phyloP scores from a whole-genome alignment of 2,888 invertebrate species.

The Trichopoda pennipes region DNA sequence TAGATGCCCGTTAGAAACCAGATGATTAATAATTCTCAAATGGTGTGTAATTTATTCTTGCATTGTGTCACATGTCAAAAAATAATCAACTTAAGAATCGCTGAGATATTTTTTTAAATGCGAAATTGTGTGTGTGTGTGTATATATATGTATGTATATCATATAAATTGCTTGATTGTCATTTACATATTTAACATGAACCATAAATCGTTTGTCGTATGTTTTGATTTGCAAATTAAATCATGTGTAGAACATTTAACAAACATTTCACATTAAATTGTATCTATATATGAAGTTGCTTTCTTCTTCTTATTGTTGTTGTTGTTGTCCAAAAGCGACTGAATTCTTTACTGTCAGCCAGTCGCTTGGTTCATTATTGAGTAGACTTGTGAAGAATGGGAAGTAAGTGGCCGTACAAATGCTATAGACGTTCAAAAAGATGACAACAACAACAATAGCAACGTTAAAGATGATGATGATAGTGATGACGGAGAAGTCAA shows the following conservation, averaged over 20 bases:
- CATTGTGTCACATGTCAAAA: background rate
- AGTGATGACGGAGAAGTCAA: conserved; percentile 29
- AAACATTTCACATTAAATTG: conserved; percentile 51
- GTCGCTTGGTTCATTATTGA: background rate
- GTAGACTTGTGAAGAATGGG: background rate
- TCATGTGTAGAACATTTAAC: conserved; percentile 65
- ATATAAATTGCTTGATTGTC: conserved; percentile 32
- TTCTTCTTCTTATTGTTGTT: background rate
- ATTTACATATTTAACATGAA: conserved; percentile 64
- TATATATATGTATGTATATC: too few species aligned
- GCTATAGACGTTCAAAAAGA: background rate
- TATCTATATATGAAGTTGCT: conserved; percentile 21
- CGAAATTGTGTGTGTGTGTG: conserved; percentile 24
- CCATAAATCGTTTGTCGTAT: conserved; percentile 67
- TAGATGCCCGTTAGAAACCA: too few species aligned
- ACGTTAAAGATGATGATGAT: conserved; percentile 32
- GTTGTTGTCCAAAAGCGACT: background rate
- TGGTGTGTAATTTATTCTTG: too few species aligned
- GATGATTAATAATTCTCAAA: too few species aligned
- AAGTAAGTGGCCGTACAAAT: conserved; percentile 46
- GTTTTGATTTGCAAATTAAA: conserved; percentile 68
- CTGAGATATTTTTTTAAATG: conserved; percentile 17
- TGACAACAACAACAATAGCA: conserved; percentile 1
- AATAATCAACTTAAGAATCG: conserved; percentile 6
- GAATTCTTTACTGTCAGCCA: conserved; percentile 35